Percentiles rank a stretch among this genome's conserved stretches.
Evolutionary conservation across 2,888 invertebrate species (phyloP).

Genomic region (Brachycybe producta): DNA sequence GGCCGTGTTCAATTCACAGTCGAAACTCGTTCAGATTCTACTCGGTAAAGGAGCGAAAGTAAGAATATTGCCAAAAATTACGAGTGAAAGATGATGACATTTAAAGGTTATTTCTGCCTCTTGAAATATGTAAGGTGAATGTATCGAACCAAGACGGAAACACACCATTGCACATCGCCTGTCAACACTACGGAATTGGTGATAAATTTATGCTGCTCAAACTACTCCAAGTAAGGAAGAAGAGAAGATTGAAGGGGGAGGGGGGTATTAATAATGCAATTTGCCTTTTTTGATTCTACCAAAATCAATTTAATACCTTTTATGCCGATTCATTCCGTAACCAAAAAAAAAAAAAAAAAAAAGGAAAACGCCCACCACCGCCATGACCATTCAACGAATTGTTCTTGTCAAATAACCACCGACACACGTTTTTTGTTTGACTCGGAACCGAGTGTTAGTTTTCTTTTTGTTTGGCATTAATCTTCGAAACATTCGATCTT

Average conservation of each 20-base stretch:
- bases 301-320: too few relatives aligned
- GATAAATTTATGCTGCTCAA: slow-evolving; percentile 13
- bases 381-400: too few relatives aligned
- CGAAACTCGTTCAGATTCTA: slow-evolving; percentile 12
- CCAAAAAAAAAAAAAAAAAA: too few relatives aligned
- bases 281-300: too few relatives aligned
- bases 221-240: slow-evolving; percentile 11
- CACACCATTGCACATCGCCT: slow-evolving; percentile 13
- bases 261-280: too few relatives aligned
- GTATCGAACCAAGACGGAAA: slow-evolving; percentile 12
- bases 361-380: too few relatives aligned
- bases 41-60: slow-evolving; percentile 11
- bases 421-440: too few relatives aligned
- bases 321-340: too few relatives aligned
- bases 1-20: slow-evolving; percentile 13
- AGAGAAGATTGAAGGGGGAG: too few relatives aligned
- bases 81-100: background rate
- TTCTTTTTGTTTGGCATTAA: background rate
- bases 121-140: slow-evolving; percentile 12
- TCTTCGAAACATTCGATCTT: background rate
- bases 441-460: too few relatives aligned
- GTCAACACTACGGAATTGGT: slow-evolving; percentile 14
- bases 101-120: background rate
- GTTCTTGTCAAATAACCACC: too few relatives aligned
- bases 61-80: background rate